Conservation (phyloP, 2,888 invertebrate genomes). For the Torymus tubicola region DNA sequence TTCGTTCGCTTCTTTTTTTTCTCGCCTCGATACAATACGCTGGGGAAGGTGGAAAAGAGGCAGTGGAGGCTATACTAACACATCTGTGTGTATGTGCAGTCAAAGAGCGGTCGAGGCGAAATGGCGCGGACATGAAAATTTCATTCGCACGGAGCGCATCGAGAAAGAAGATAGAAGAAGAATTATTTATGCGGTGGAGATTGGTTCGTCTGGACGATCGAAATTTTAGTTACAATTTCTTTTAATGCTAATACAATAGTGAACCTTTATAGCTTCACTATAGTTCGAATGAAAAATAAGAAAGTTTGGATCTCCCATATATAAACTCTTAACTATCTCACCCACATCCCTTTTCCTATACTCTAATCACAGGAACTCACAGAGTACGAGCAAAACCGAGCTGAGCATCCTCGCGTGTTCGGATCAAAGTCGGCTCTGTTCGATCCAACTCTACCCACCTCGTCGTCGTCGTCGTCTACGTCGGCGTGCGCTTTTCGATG, state of each 20-base stretch:
- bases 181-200: slow-evolving; percentile 40
- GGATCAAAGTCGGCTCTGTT: too few relatives aligned
- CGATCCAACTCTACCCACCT: too few relatives aligned
- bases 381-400: too few relatives aligned
- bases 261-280: too few relatives aligned
- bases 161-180: slow-evolving; percentile 12
- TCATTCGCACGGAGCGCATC: background rate
- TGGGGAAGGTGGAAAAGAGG: background rate
- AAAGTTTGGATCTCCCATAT: too few relatives aligned
- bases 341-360: too few relatives aligned
- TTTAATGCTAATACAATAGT: too few relatives aligned
- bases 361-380: too few relatives aligned
- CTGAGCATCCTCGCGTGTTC: too few relatives aligned
- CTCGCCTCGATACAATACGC: slow-evolving; percentile 31
- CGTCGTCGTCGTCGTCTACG: background rate
- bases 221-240: background rate
- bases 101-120: background rate
- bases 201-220: background rate
- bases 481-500: slow-evolving; percentile 5
- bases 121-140: slow-evolving; percentile 15
- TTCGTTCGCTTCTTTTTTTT: slow-evolving; percentile 17
- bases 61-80: background rate
- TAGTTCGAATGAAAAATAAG: too few relatives aligned
- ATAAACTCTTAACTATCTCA: too few relatives aligned
- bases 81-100: too few relatives aligned